A percentile compares a stretch with the other conserved stretches of the same genome.
These are phyloP conservation scores for Motacilla tschutschensis DNA, from an alignment of 2,113 vertebrate species.

Conservation along the genomic window DNA sequence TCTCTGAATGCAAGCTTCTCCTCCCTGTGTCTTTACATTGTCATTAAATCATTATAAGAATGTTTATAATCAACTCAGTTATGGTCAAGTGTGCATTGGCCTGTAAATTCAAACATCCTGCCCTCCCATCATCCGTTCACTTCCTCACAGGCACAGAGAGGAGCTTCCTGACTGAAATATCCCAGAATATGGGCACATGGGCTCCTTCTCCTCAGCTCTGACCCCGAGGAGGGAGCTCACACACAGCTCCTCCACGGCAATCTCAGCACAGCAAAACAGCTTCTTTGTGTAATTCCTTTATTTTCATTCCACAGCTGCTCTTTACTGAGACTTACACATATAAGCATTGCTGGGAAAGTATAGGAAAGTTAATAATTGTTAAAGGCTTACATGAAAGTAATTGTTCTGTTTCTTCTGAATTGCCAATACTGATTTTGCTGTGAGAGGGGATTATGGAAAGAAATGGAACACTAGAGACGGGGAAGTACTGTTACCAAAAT, in stretches of 20 bases:
- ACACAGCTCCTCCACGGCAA: neutral
- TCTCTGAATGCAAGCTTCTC: neutral
- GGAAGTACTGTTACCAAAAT: slow-evolving; percentile 51
- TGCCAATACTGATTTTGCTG: slow-evolving; percentile 50
- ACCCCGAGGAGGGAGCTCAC: neutral
- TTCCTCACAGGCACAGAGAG: neutral
- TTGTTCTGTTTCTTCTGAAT: slow-evolving; percentile 53
- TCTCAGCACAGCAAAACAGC: neutral
- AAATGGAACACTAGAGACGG: slow-evolving; percentile 39
- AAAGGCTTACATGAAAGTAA: slow-evolving; percentile 56
- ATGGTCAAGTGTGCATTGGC: neutral
- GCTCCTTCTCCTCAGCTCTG: neutral
- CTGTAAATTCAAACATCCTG: slow-evolving; percentile 3
- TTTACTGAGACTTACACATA: slow-evolving; percentile 12
- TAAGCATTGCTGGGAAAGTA: slow-evolving; percentile 18
- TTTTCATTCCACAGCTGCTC: slow-evolving; percentile 52
- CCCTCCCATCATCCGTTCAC: neutral
- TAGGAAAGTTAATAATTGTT: slow-evolving; percentile 60
- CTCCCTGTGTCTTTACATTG: neutral
- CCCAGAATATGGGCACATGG: neutral
- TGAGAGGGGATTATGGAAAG: slow-evolving; percentile 52
- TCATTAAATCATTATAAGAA: neutral
- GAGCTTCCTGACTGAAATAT: neutral
- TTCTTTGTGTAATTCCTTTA: slow-evolving; percentile 10
- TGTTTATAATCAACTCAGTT: neutral